phyloP scores from a whole-genome alignment of 2,888 invertebrate species.

The Caenorhabditis panamensis region DNA sequence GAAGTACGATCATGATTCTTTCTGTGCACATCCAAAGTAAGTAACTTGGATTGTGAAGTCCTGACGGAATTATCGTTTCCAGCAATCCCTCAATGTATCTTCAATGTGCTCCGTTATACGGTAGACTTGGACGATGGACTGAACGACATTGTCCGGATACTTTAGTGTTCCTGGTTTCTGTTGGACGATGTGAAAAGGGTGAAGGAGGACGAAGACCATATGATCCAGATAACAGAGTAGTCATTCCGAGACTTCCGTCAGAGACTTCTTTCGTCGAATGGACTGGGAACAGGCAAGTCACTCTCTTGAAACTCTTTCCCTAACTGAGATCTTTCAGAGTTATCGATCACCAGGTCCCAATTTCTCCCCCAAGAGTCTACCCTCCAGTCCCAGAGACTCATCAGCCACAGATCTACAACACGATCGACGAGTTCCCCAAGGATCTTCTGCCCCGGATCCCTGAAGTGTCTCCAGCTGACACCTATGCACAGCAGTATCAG shows the following conservation, averaged over 20 bases:
- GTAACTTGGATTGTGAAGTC: no score
- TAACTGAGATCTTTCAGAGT: conserved; percentile 34
- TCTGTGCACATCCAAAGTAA: conserved; percentile 65
- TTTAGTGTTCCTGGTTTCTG: conserved; percentile 57
- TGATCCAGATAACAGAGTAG: conserved; percentile 63
- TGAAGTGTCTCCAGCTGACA: conserved; percentile 35
- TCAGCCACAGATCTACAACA: conserved; percentile 60
- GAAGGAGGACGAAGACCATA: conserved; percentile 35
- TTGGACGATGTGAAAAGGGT: conserved; percentile 66
- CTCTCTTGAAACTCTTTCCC: neutral
- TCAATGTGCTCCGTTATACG: conserved; percentile 68
- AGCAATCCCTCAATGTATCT: conserved; percentile 63
- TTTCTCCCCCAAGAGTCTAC: conserved; percentile 52
- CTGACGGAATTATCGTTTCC: no score
- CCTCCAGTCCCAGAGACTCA: conserved; percentile 57
- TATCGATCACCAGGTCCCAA: conserved; percentile 37
- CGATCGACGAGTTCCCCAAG: conserved; percentile 65
- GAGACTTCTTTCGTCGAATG: conserved; percentile 62
- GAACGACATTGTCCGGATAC: conserved; percentile 66
- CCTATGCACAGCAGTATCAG: conserved; percentile 54
- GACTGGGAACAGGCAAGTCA: conserved; percentile 60
- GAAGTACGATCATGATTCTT: conserved; percentile 63
- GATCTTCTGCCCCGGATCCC: conserved; percentile 59
- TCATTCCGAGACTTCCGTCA: conserved; percentile 65
- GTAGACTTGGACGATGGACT: conserved; percentile 66